Evolutionary conservation across 2,888 invertebrate genomes (phyloP).

Genomic region (Pocota personata): DNA sequence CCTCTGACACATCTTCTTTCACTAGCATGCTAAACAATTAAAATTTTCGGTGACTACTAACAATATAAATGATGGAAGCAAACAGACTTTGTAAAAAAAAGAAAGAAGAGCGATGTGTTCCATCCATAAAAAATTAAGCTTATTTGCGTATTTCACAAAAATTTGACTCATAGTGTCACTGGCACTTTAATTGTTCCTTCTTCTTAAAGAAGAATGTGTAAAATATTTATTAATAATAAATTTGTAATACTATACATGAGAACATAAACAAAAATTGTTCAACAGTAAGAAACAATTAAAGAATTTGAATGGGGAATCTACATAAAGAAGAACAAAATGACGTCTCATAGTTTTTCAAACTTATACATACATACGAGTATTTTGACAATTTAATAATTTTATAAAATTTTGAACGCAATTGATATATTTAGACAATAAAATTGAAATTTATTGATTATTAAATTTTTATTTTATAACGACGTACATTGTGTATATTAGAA

Average conservation of each 20-base stretch:
- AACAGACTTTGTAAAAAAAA: not conserved
- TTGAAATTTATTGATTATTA: not conserved
- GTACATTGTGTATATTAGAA: not conserved
- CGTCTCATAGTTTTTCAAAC: not conserved
- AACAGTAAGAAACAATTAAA: not conserved
- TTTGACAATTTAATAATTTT: not conserved
- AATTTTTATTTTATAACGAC: not conserved
- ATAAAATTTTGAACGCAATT: not conserved
- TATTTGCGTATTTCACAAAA: not conserved
- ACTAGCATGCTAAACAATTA: not conserved
- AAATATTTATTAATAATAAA: not conserved
- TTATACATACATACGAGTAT: not conserved
- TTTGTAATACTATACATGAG: not conserved
- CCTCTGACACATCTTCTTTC: not conserved
- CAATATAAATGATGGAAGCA: not conserved
- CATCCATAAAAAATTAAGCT: not conserved
- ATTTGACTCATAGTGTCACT: slow-evolving; percentile 11
- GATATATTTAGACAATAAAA: not conserved
- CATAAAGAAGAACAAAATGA: not conserved
- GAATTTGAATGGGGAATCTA: not conserved
- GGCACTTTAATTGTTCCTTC: slow-evolving; percentile 17
- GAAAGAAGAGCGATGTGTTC: not conserved
- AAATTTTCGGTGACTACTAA: not conserved
- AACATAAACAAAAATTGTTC: not conserved
- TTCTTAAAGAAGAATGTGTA: not conserved